Conservation (phyloP, 2,888 invertebrate species). For the Galerucella nymphaeae region DNA sequence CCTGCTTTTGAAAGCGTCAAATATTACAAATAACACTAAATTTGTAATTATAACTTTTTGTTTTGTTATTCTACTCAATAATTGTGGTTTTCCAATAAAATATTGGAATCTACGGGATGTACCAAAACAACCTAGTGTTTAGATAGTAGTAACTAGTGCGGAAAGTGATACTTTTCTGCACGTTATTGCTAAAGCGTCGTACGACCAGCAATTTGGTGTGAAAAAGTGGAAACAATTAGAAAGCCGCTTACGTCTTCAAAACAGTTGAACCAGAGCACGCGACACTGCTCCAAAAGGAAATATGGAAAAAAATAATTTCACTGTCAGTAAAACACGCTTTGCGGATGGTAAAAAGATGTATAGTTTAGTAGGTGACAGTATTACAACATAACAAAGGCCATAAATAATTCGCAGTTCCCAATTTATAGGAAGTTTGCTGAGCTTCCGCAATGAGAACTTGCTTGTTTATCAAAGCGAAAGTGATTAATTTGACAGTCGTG, state of each 20-base stretch:
- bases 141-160: too few relatives aligned
- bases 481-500: conserved; percentile 26
- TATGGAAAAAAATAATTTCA: conserved; percentile 37
- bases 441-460: conserved; percentile 38
- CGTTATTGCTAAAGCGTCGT: too few relatives aligned
- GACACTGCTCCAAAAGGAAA: conserved; percentile 11
- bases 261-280: conserved; percentile 30
- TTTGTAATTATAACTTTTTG: too few relatives aligned
- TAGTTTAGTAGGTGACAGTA: conserved; percentile 42
- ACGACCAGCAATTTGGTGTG: too few relatives aligned
- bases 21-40: too few relatives aligned
- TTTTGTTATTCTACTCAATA: too few relatives aligned
- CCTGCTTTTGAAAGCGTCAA: too few relatives aligned
- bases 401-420: conserved; percentile 40
- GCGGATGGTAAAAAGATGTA: conserved; percentile 43
- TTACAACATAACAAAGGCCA: conserved; percentile 42
- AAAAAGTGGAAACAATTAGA: conserved; percentile 30
- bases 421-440: conserved; percentile 33
- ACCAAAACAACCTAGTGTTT: too few relatives aligned
- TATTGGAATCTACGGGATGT: too few relatives aligned
- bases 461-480: conserved; percentile 25
- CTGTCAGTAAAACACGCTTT: conserved; percentile 42
- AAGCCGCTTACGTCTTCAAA: conserved; percentile 6
- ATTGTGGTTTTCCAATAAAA: too few relatives aligned
- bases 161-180: too few relatives aligned